Percentiles rank a stretch among this genome's conserved stretches.
Conservation (phyloP, 2,113 vertebrate genomes). For the Chaetura pelagica region DNA sequence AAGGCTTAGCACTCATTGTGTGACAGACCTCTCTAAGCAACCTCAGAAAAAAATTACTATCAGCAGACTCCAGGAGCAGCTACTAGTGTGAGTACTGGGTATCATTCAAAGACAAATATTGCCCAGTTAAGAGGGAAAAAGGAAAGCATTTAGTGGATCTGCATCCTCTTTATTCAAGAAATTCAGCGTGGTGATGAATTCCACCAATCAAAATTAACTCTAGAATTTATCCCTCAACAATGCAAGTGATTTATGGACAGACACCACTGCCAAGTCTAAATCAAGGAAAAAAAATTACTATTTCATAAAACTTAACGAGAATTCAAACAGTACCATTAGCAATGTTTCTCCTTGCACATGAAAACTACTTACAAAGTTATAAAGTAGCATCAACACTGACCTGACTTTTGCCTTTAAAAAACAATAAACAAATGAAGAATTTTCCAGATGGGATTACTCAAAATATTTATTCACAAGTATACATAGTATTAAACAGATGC, state of each 20-base stretch:
- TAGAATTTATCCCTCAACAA: neutral
- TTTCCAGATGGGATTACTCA: neutral
- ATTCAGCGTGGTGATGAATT: rapidly evolving
- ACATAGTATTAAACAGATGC: neutral
- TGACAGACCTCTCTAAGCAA: neutral
- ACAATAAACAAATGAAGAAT: neutral
- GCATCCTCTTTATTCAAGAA: neutral
- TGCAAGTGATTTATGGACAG: neutral
- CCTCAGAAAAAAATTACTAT: neutral
- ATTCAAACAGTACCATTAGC: neutral
- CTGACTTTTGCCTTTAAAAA: neutral
- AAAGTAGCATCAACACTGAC: neutral
- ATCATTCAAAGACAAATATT: neutral
- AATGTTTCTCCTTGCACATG: neutral
- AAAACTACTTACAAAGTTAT: neutral
- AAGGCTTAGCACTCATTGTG: neutral
- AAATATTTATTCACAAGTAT: conserved; percentile 38
- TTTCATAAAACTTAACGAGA: neutral
- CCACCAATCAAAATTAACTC: neutral
- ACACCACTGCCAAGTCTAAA: neutral
- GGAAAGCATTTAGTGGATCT: neutral
- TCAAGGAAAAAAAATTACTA: neutral
- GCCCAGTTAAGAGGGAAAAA: neutral
- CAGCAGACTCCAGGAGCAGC: neutral
- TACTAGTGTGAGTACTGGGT: neutral